A percentile compares a stretch with the other conserved stretches of the same genome.
Evolutionary conservation across 1,140 invertebrate species (phyloP).

Genomic region (Brachionus paranguensis): DNA sequence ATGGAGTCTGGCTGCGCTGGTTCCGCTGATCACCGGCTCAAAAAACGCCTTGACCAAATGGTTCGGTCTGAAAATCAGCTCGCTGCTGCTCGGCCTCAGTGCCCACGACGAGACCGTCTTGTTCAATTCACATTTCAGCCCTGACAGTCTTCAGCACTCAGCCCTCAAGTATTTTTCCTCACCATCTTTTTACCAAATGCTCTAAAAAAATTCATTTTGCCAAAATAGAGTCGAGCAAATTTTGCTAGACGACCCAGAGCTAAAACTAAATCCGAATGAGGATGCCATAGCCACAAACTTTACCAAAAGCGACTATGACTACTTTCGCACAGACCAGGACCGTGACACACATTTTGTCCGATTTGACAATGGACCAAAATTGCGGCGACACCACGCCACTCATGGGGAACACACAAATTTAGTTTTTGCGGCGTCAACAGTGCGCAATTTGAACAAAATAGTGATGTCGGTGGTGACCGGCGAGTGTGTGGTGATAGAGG

Average conservation of each 20-base stretch:
- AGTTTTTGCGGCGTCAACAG: not conserved
- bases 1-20: constrained; percentile 11
- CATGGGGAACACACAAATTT: not conserved
- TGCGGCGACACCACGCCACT: not conserved
- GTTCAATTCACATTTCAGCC: not conserved
- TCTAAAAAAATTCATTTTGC: not conserved
- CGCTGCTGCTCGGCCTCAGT: not conserved
- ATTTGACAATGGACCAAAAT: constrained; percentile 5
- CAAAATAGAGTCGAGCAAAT: not conserved
- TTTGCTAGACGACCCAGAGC: not conserved
- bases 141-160: not conserved
- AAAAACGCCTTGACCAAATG: not conserved
- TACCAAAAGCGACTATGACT: not conserved
- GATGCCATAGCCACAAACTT: not conserved
- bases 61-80: not conserved
- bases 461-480: constrained; percentile 45
- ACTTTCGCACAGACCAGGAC: not conserved
- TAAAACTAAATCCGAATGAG: not conserved
- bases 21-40: not conserved
- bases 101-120: not conserved
- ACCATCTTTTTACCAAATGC: not conserved
- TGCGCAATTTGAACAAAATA: constrained; percentile 26
- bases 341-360: not conserved
- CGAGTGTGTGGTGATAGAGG: constrained; percentile 75
- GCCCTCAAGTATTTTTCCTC: not conserved